Percentiles rank a stretch among this genome's conserved stretches.
Conservation (phyloP, 2,888 invertebrate genomes). For the Beris chalybata region DNA sequence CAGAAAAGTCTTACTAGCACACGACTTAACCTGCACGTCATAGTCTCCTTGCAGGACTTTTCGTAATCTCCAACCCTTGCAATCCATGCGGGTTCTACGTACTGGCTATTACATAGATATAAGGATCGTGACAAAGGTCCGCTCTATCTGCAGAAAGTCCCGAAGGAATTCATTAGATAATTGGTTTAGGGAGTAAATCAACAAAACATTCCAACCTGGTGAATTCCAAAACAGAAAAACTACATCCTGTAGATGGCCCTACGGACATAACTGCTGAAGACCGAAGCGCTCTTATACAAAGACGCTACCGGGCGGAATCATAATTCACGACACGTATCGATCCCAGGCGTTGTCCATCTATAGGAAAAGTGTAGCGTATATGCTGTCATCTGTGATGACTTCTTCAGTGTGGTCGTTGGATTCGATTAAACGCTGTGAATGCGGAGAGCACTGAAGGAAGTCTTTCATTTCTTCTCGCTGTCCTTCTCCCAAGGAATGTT, state of each 20-base stretch:
- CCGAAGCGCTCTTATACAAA: no score
- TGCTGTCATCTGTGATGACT: no score
- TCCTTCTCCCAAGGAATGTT: slow-evolving; percentile 8
- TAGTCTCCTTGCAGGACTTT: no score
- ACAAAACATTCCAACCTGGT: slow-evolving; percentile 36
- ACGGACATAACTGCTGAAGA: no score
- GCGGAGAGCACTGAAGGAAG: slow-evolving; percentile 10
- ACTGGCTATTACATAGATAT: no score
- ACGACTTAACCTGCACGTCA: no score
- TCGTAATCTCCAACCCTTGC: no score
- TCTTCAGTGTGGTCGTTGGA: slow-evolving; percentile 9
- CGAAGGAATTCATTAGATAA: slow-evolving; percentile 37
- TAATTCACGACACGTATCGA: slow-evolving; percentile 35
- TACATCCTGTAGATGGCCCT: slow-evolving; percentile 1
- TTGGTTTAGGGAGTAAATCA: slow-evolving; percentile 39
- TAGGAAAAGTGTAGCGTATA: neutral
- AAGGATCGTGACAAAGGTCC: no score
- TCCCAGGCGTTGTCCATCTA: neutral
- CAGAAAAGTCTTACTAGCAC: no score
- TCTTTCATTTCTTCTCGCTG: slow-evolving; percentile 2
- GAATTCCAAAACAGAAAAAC: slow-evolving; percentile 35
- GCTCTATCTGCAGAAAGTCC: slow-evolving; percentile 1
- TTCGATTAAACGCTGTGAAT: slow-evolving; percentile 22
- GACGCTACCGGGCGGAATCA: slow-evolving; percentile 25
- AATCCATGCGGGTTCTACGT: no score